A percentile compares a stretch with the other conserved stretches of the same genome.
These are phyloP conservation scores for Corythucha ciliata DNA, from an alignment of 2,888 invertebrate genomes.

Conservation along the genomic window DNA sequence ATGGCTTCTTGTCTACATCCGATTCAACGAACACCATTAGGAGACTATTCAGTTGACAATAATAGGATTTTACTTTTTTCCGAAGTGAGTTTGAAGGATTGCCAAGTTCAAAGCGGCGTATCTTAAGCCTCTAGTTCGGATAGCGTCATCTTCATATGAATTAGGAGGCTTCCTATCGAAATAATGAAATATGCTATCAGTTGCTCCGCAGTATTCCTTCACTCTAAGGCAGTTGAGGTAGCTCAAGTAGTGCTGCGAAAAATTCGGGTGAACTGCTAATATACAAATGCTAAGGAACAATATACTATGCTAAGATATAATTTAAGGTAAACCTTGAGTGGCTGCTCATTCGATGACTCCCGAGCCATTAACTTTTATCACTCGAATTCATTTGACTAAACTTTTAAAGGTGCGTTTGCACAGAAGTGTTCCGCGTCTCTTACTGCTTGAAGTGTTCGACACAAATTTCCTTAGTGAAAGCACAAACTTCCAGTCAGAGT, in stretches of 20 bases:
- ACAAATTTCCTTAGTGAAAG: no score
- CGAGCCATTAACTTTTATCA: no score
- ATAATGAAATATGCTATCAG: slow-evolving; percentile 71
- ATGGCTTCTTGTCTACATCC: slow-evolving; percentile 61
- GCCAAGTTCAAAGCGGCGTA: slow-evolving; percentile 88
- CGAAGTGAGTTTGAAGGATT: slow-evolving; percentile 76
- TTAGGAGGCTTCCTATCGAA: slow-evolving; percentile 57
- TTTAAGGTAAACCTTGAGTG: no score
- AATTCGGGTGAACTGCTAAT: no score
- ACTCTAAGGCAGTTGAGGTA: slow-evolving; percentile 81
- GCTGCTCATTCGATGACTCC: no score
- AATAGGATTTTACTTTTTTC: slow-evolving; percentile 53
- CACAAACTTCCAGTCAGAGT: no score
- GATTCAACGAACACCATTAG: slow-evolving; percentile 28
- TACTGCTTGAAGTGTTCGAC: no score
- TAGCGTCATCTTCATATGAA: slow-evolving; percentile 44
- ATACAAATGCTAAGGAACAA: no score
- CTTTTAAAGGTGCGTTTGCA: no score
- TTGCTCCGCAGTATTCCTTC: slow-evolving; percentile 74
- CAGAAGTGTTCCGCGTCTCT: no score
- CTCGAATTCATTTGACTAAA: no score
- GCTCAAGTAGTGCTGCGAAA: slow-evolving; percentile 76
- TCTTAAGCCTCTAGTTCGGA: slow-evolving; percentile 54
- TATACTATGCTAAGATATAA: no score
- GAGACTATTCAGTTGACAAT: slow-evolving; percentile 2